Evolutionary conservation across 1,140 invertebrate species (phyloP).

Genomic region (Bombus picipes): DNA sequence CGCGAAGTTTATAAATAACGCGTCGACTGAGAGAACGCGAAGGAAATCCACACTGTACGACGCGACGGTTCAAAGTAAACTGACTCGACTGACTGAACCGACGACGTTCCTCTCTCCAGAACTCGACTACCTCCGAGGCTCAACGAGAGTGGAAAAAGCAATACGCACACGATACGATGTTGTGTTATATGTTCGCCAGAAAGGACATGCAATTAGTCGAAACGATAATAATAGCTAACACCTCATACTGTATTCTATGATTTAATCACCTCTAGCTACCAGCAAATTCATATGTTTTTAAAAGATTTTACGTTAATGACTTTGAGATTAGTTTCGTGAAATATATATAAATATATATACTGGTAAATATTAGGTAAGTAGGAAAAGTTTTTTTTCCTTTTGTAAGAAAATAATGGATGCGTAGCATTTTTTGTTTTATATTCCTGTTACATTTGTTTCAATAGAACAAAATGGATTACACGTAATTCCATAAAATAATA

Average conservation of each 20-base stretch:
- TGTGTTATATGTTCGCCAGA: slow-evolving; percentile 32
- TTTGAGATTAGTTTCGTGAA: too few relatives aligned
- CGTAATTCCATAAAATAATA: too few relatives aligned
- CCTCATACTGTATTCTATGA: not conserved
- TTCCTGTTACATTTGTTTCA: too few relatives aligned
- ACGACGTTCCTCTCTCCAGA: slow-evolving; percentile 9
- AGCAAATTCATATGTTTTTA: too few relatives aligned
- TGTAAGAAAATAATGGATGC: too few relatives aligned
- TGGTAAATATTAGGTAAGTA: too few relatives aligned
- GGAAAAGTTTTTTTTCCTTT: too few relatives aligned
- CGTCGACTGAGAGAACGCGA: not conserved
- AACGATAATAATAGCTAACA: slow-evolving; percentile 23
- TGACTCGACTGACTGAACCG: slow-evolving; percentile 13
- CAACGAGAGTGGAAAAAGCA: not conserved
- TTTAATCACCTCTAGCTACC: not conserved
- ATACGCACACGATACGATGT: not conserved
- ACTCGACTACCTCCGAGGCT: not conserved
- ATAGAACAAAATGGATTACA: too few relatives aligned
- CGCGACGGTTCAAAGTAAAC: slow-evolving; percentile 37
- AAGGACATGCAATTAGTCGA: not conserved
- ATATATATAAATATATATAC: too few relatives aligned
- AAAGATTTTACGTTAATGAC: too few relatives aligned
- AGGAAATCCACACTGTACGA: slow-evolving; percentile 18
- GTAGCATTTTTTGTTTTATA: too few relatives aligned
- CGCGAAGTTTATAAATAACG: slow-evolving; percentile 54